phyloP scores from a whole-genome alignment of 2,113 vertebrate genomes.

The Morone saxatilis region DNA sequence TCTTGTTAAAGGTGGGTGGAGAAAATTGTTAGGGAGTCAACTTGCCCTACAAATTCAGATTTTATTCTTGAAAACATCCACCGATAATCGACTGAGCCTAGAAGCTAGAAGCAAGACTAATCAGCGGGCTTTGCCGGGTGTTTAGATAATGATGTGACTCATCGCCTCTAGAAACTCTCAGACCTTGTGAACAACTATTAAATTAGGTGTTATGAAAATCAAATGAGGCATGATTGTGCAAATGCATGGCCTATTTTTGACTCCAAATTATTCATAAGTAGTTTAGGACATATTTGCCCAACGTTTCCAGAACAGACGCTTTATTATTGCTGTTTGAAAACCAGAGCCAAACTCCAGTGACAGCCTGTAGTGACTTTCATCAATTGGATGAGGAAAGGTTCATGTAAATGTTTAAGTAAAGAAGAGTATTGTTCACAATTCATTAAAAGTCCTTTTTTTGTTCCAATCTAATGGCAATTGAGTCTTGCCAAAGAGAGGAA shows the following conservation, averaged over 20 bases:
- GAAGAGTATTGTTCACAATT: neutral
- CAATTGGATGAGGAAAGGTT: conserved; percentile 7
- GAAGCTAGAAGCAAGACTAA: conserved; percentile 3
- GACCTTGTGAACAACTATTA: conserved; percentile 25
- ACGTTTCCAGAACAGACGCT: neutral
- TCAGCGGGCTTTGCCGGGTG: conserved; percentile 1
- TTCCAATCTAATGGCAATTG: conserved; percentile 27
- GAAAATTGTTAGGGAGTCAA: neutral
- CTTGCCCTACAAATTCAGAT: neutral
- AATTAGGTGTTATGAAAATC: conserved; percentile 33
- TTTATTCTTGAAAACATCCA: conserved; percentile 26
- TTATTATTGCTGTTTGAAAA: conserved; percentile 30
- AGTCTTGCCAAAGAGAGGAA: conserved; percentile 3
- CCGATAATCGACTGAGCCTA: neutral
- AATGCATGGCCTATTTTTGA: conserved; percentile 25
- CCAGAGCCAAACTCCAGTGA: conserved; percentile 2
- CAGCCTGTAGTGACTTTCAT: conserved; percentile 13
- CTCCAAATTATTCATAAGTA: conserved; percentile 9
- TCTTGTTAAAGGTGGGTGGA: neutral
- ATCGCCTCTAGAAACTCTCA: conserved; percentile 15
- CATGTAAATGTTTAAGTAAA: conserved; percentile 24
- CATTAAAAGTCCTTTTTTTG: neutral
- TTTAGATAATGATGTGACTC: conserved; percentile 55
- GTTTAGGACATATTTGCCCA: neutral
- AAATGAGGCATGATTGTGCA: conserved; percentile 19